Evolutionary conservation across 1,140 invertebrate species (phyloP).

Genomic region (Drosophila ambigua): DNA sequence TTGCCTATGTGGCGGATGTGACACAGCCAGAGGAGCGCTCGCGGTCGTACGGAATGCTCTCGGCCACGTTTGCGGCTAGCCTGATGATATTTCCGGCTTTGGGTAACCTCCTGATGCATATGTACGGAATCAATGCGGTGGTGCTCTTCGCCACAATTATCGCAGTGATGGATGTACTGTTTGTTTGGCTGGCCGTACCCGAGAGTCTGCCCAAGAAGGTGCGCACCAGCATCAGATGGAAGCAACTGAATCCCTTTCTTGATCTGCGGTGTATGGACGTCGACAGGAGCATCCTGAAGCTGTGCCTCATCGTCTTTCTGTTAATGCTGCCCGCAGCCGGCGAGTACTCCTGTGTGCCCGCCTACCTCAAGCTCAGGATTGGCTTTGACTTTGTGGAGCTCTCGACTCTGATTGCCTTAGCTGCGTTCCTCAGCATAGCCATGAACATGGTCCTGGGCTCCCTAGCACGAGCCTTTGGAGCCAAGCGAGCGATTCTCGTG

Average conservation of each 20-base stretch:
- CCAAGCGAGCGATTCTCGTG: constrained; percentile 98
- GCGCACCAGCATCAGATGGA: constrained; percentile 93
- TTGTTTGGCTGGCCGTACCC: constrained; percentile 98
- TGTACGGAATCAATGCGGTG: constrained; percentile 96
- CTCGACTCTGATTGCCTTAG: constrained; percentile 97
- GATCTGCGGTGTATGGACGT: constrained; percentile 96
- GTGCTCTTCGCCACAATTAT: constrained; percentile 97
- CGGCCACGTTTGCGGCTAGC: constrained; percentile 99
- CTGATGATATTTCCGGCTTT: constrained; percentile 98
- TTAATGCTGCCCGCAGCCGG: constrained; percentile 99
- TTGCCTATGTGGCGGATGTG: constrained; percentile 99
- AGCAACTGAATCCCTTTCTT: constrained; percentile 98
- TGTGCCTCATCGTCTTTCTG: constrained; percentile 98
- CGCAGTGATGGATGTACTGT: constrained; percentile 97
- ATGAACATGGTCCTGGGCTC: constrained; percentile 95
- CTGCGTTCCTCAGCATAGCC: constrained; percentile 97
- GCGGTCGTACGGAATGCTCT: constrained; percentile 97
- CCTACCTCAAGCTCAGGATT: constrained; percentile 99
- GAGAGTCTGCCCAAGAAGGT: constrained; percentile 98
- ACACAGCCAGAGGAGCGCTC: constrained; percentile 98
- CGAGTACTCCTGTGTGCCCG: constrained; percentile 99
- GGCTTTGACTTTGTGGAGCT: constrained; percentile 97
- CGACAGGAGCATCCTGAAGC: constrained; percentile 97
- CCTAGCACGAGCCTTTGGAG: constrained; percentile 92
- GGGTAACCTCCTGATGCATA: constrained; percentile 95